phyloP scores from a whole-genome alignment of 2,113 vertebrate genomes.

The Larimichthys crocea region DNA sequence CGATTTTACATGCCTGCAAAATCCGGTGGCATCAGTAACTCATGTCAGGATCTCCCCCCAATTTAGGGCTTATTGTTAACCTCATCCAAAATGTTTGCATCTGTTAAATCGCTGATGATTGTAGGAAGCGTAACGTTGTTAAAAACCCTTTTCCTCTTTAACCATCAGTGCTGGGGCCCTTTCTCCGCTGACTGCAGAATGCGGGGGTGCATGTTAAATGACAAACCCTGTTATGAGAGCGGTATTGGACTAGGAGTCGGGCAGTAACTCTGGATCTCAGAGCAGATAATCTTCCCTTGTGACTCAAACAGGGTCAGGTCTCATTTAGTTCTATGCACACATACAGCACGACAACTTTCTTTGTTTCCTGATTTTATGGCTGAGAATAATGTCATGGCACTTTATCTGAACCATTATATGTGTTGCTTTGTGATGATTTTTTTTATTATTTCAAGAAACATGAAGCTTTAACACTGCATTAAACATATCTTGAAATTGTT shows the following conservation, averaged over 20 bases:
- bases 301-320: background rate
- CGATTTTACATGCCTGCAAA: constrained; percentile 15
- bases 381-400: background rate
- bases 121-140: constrained; percentile 14
- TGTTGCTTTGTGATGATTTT: background rate
- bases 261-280: background rate
- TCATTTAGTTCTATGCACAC: background rate
- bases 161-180: background rate
- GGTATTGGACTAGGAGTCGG: constrained; percentile 6
- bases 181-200: background rate
- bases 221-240: background rate
- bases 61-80: constrained; percentile 47
- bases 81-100: constrained; percentile 49
- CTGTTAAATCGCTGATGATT: constrained; percentile 39
- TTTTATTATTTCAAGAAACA: background rate
- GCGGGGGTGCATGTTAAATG: constrained; percentile 10
- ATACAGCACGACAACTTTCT: background rate
- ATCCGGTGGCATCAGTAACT: constrained; percentile 17
- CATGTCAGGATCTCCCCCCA: constrained; percentile 44
- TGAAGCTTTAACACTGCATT: background rate
- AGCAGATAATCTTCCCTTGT: background rate
- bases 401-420: background rate
- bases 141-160: constrained; percentile 17
- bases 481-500: constrained; percentile 19
- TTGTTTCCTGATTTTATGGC: constrained; percentile 8